A percentile compares a stretch with the other conserved stretches of the same genome.
Evolutionary conservation across 2,888 invertebrate genomes (phyloP).

Genomic region (Drosophila greeni): DNA sequence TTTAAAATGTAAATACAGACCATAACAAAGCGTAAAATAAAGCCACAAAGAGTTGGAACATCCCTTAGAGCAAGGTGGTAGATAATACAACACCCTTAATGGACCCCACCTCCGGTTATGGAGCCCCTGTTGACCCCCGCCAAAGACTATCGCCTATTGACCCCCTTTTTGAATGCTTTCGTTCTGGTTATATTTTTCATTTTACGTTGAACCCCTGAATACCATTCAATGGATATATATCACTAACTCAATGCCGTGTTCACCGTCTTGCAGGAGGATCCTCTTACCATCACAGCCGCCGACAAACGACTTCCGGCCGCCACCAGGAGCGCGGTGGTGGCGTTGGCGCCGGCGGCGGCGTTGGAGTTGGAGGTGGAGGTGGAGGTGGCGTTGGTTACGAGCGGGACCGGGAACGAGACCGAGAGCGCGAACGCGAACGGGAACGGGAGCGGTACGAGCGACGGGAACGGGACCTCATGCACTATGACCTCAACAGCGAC

Average conservation of each 20-base stretch:
- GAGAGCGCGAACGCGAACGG: constrained; percentile 68
- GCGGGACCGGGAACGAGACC: constrained; percentile 67
- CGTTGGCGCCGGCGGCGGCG: constrained; percentile 67
- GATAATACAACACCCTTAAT: not conserved
- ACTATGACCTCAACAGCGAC: constrained; percentile 78
- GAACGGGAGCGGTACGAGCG: constrained; percentile 77
- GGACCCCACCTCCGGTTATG: constrained; percentile 6
- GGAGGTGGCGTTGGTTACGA: constrained; percentile 57
- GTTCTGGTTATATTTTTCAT: constrained; percentile 55
- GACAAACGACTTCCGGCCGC: constrained; percentile 73
- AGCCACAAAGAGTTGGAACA: not conserved
- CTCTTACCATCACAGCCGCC: constrained; percentile 78
- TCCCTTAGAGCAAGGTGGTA: not conserved
- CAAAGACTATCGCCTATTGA: constrained; percentile 27
- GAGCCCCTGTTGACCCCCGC: constrained; percentile 14
- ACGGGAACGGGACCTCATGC: constrained; percentile 78
- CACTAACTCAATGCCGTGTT: constrained; percentile 29
- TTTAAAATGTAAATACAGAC: not conserved
- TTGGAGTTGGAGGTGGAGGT: constrained; percentile 63
- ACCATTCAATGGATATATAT: not conserved
- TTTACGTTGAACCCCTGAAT: constrained; percentile 44
- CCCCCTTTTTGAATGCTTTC: constrained; percentile 66
- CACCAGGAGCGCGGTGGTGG: constrained; percentile 72
- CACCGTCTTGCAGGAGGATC: constrained; percentile 74
- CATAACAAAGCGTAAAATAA: not conserved